These are phyloP conservation scores for Coptotermes formosanus DNA, from an alignment of 1,140 invertebrate species.

Conservation along the genomic window DNA sequence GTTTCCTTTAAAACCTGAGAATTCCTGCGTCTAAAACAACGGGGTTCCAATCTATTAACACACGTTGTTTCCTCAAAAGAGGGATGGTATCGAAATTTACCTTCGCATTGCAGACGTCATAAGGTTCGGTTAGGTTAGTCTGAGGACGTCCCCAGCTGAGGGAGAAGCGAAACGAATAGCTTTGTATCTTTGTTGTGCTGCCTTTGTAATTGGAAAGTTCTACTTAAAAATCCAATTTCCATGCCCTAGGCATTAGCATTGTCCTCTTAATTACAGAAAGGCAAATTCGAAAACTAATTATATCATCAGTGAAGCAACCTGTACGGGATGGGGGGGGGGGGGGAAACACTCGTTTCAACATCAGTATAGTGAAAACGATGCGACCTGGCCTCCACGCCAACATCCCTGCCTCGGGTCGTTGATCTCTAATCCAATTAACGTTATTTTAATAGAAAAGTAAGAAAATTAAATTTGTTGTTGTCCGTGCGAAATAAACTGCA, in stretches of 20 bases:
- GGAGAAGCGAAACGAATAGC: background rate
- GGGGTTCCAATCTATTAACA: no score
- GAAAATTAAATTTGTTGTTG: background rate
- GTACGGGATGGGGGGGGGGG: background rate
- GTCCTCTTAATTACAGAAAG: slow-evolving; percentile 5
- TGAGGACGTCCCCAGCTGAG: no score
- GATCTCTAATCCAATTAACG: background rate
- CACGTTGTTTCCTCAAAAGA: no score
- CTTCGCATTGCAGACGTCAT: no score
- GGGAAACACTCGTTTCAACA: background rate
- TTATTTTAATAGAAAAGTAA: background rate
- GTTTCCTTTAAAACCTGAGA: no score
- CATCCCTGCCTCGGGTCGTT: background rate
- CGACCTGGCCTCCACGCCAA: background rate
- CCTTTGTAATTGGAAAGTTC: slow-evolving; percentile 16
- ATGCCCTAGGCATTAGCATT: background rate
- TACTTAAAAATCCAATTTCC: slow-evolving; percentile 17
- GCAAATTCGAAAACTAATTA: slow-evolving; percentile 19
- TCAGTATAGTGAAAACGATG: background rate
- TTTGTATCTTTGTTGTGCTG: background rate
- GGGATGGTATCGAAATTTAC: no score
- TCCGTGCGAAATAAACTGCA: no score
- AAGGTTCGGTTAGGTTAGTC: background rate
- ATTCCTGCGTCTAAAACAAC: no score
- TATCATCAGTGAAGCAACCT: background rate